Base-by-base conservation (phyloP, 2,113 vertebrate genomes). In the Erythrocercus mccallii region DNA sequence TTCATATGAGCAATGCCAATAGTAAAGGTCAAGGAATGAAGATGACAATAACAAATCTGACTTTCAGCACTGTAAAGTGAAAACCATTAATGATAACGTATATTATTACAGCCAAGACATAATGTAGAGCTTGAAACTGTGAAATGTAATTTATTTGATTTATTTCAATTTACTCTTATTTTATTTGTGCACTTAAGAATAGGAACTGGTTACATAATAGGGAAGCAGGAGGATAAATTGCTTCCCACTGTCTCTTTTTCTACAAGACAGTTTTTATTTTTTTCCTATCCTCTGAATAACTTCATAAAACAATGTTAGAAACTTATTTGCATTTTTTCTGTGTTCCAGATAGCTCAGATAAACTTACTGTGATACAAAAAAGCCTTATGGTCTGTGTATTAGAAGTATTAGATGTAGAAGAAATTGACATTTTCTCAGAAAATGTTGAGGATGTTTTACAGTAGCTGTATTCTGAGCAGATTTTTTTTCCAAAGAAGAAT, bases 41-140 rank as follows among this genome's bases (percentile, higher is more conserved):
- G 80, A 92, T 60, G 77, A 81, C 81, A 93, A 92, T 90, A 92
- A 96, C 70, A 91, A 95, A 92, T 94, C 62, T 92, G 81, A 90
- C 78, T 92, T 88, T 60, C 74, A 81, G 27, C 47, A 57, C 45
- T 76, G 50, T 74, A 58, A 88, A 91, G 79, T 72, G 61, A 93
- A 95, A 95, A n/a, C 82, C 56, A 89, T 95, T 94, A 92, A 77
- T 79, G 82, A 80, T 93, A 91, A 94, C 85, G 48, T 70, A 86
- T 92, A 83, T 88, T 90, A 81, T 91, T 94, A 69, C 70, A 94
- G 76, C 51, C 60, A 91, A 72, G 76, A 78, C 28, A 71, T 88
- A 94, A 92, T 82, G 60, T 84, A 81, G 48, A 68, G 38, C n/a
- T 83, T 76, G 69, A 86, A 86, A 88, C 57, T 73, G 48, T 88